phyloP scores from a whole-genome alignment of 1,140 invertebrate species.

The Asbolus verrucosus region DNA sequence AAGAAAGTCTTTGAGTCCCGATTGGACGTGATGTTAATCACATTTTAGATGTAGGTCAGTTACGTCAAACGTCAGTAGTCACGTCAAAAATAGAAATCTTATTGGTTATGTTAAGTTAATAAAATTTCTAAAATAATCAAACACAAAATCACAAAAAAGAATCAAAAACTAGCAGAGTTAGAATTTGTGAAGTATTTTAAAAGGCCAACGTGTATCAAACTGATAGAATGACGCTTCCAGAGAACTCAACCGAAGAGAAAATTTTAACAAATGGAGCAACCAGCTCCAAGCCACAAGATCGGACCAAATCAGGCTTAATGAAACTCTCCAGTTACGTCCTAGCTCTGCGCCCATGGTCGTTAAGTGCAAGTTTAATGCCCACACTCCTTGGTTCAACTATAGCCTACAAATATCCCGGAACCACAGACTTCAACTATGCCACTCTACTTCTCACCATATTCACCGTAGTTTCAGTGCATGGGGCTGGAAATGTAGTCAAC shows the following conservation, averaged over 20 bases:
- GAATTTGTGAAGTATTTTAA: too few species aligned
- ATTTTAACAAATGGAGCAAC: constrained; percentile 5
- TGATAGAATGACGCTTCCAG: constrained; percentile 8
- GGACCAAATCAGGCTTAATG: constrained; percentile 73
- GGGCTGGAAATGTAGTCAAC: constrained; percentile 96
- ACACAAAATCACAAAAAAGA: too few species aligned
- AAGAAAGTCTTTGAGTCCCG: too few species aligned
- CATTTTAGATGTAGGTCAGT: not conserved
- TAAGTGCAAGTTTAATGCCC: constrained; percentile 91
- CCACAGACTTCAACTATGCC: constrained; percentile 80
- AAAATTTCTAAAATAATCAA: too few species aligned
- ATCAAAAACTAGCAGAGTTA: too few species aligned
- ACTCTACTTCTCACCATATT: constrained; percentile 85
- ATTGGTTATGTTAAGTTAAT: constrained; percentile 25
- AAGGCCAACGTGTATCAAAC: too few species aligned
- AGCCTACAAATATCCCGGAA: constrained; percentile 80
- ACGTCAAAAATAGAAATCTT: constrained; percentile 26
- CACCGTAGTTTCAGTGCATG: constrained; percentile 91
- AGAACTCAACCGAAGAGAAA: not conserved
- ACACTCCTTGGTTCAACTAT: constrained; percentile 88
- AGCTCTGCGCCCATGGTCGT: constrained; percentile 91
- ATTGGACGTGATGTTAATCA: not conserved
- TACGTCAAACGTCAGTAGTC: constrained; percentile 21
- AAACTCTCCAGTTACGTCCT: constrained; percentile 88
- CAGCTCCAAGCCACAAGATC: not conserved